These are phyloP conservation scores for Equus quagga DNA, from an alignment of 2,113 vertebrate species.

Conservation along the genomic window DNA sequence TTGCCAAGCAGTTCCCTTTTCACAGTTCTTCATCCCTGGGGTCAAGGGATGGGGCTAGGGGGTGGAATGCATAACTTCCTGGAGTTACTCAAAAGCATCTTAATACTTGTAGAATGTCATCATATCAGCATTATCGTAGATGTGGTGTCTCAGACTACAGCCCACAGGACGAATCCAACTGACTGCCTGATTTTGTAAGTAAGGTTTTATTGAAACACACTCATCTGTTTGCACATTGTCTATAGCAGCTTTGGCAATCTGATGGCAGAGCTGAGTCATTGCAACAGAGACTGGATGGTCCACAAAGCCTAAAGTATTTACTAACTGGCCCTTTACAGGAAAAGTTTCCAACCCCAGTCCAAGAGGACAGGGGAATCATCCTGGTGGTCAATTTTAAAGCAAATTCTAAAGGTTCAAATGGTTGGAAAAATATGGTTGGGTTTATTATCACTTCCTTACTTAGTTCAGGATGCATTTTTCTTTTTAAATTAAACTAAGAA, in stretches of 20 bases:
- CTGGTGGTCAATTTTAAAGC: neutral
- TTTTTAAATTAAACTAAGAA: neutral
- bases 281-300: fast-evolving
- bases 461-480: neutral
- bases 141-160: neutral
- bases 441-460: neutral
- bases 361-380: neutral
- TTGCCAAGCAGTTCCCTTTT: neutral
- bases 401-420: neutral
- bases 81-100: neutral
- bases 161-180: neutral
- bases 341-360: neutral
- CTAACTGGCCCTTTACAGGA: neutral
- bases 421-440: neutral
- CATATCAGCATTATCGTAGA: neutral
- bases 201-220: neutral
- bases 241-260: neutral
- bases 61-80: neutral
- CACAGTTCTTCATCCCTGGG: too few species aligned
- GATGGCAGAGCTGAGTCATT: neutral
- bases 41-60: fast-evolving
- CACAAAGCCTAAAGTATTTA: neutral
- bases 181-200: neutral
- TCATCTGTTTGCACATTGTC: neutral
- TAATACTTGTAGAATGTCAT: neutral